phyloP scores from a whole-genome alignment of 2,888 invertebrate species.

The Bugulina stolonifera region DNA sequence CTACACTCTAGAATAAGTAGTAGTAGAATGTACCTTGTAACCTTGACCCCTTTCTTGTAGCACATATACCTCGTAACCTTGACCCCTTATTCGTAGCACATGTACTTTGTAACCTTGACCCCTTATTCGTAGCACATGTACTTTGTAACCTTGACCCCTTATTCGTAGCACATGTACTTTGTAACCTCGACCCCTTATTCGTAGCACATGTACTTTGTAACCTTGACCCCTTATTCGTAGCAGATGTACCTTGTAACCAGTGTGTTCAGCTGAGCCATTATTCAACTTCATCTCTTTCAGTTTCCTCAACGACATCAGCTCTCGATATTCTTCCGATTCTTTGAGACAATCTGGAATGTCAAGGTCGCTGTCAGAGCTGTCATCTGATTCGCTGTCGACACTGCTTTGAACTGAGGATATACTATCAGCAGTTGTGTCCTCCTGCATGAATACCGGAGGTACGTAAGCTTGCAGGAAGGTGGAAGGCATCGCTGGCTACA shows the following conservation, averaged over 20 bases:
- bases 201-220: no score
- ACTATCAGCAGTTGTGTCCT: slow-evolving; percentile 54
- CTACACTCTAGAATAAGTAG: no score
- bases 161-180: no score
- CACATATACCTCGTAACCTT: no score
- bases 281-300: slow-evolving; percentile 35
- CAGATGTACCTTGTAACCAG: slow-evolving; percentile 48
- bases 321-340: slow-evolving; percentile 45
- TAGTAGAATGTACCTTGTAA: no score
- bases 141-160: no score
- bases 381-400: neutral
- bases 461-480: slow-evolving; percentile 79
- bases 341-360: slow-evolving; percentile 40
- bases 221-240: no score
- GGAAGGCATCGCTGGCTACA: slow-evolving; percentile 55
- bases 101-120: no score
- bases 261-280: slow-evolving; percentile 35
- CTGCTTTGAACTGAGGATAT: neutral
- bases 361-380: slow-evolving; percentile 8
- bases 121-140: no score
- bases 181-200: no score
- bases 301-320: slow-evolving; percentile 43
- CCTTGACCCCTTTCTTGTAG: no score
- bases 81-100: no score
- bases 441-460: slow-evolving; percentile 73